Evolutionary conservation across 2,113 vertebrate species (phyloP).

Genomic region (Podarcis raffonei): DNA sequence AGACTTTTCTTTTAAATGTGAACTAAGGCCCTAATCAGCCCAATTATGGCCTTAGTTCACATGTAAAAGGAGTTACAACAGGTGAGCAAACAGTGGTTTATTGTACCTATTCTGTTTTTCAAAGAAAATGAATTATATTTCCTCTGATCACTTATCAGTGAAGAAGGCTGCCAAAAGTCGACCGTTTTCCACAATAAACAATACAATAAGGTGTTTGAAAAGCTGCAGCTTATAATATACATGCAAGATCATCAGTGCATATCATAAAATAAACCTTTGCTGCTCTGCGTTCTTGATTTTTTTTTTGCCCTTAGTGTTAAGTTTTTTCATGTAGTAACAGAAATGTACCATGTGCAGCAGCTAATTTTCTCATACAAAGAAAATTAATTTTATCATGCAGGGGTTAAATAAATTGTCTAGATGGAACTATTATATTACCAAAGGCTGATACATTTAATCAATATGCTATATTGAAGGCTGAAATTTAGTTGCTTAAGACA

Average conservation of each 20-base stretch:
- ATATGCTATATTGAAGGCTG: no score
- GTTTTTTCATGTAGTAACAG: neutral
- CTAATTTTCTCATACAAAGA: neutral
- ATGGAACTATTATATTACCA: no score
- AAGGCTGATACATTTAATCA: no score
- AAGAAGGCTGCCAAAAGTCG: neutral
- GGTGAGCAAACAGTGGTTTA: slow-evolving; percentile 2
- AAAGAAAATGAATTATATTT: slow-evolving; percentile 13
- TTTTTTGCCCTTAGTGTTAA: neutral
- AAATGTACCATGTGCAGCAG: neutral
- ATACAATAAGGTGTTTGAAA: slow-evolving; percentile 5
- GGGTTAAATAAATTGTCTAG: no score
- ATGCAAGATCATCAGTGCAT: neutral
- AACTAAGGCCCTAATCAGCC: neutral
- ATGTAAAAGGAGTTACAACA: neutral
- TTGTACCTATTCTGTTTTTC: neutral
- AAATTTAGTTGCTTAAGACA: no score
- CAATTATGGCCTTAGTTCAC: no score
- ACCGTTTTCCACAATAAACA: neutral
- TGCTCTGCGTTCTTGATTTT: neutral
- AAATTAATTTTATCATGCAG: neutral
- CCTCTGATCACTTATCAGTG: neutral
- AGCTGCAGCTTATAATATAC: neutral
- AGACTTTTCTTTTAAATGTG: neutral
- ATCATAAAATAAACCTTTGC: neutral